Conservation (phyloP, 2,797 vertebrate species). For the Pyrrhura leucotis region DNA sequence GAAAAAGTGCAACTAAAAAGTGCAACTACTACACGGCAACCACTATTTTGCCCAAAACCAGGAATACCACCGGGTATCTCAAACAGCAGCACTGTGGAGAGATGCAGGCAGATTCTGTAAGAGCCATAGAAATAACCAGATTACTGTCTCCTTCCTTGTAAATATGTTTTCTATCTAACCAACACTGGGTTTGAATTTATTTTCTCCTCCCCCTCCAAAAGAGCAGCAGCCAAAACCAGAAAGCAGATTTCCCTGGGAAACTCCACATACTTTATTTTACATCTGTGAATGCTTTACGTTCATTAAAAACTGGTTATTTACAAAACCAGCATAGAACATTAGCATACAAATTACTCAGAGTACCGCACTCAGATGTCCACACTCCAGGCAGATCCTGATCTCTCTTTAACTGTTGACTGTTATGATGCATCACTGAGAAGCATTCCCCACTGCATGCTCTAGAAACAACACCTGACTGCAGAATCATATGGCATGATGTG, state of each 20-base stretch:
- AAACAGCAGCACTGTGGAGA: neutral
- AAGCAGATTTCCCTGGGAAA: neutral
- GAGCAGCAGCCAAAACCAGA: neutral
- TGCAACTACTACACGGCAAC: neutral
- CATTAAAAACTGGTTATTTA: neutral
- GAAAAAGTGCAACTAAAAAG: neutral
- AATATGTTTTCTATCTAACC: neutral
- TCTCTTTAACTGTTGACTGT: neutral
- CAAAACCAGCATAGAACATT: neutral
- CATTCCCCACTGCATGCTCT: neutral
- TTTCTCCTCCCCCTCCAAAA: neutral
- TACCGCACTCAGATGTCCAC: accelerated
- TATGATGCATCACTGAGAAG: neutral
- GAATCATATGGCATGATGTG: accelerated
- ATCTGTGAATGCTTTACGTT: neutral
- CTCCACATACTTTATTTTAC: slow-evolving; percentile 18
- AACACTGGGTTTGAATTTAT: neutral
- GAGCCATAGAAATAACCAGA: neutral
- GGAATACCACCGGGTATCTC: neutral
- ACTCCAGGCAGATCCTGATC: neutral
- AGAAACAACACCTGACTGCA: neutral
- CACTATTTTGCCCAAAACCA: neutral
- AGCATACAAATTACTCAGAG: neutral
- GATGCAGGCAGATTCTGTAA: neutral
- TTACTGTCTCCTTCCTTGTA: neutral